These are phyloP conservation scores for Apodemus sylvaticus DNA, from an alignment of 2,113 vertebrate genomes.

Conservation along the genomic window DNA sequence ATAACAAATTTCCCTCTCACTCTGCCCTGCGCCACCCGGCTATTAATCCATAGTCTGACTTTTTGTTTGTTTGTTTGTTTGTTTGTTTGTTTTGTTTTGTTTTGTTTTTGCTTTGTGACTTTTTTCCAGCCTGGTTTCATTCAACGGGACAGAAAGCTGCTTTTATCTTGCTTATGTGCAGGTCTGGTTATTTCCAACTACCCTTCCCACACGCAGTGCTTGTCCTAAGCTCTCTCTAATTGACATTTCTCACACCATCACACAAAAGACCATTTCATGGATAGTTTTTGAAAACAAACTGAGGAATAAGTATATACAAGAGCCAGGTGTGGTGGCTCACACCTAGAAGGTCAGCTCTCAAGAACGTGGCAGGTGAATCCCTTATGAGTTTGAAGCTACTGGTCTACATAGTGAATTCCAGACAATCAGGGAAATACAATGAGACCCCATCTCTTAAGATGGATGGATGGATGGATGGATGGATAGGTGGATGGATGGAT, in stretches of 20 bases:
- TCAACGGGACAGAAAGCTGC: not conserved
- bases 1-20: not conserved
- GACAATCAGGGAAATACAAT: not conserved
- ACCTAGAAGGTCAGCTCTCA: no score
- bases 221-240: not conserved
- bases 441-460: not conserved
- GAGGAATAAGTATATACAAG: not conserved
- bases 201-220: not conserved
- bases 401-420: not conserved
- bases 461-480: not conserved
- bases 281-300: not conserved
- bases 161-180: not conserved
- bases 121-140: not conserved
- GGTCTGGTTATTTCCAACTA: not conserved
- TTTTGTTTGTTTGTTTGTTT: no score
- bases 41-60: not conserved
- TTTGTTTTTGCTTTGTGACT: no score
- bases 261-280: not conserved
- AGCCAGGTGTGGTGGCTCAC: not conserved
- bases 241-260: not conserved
- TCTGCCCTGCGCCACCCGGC: not conserved
- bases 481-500: not conserved
- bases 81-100: no score
- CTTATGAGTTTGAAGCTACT: not conserved
- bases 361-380: not conserved